These are phyloP conservation scores for Neolamprologus caudopunctatus DNA, from an alignment of 2,113 vertebrate genomes.

Conservation along the genomic window DNA sequence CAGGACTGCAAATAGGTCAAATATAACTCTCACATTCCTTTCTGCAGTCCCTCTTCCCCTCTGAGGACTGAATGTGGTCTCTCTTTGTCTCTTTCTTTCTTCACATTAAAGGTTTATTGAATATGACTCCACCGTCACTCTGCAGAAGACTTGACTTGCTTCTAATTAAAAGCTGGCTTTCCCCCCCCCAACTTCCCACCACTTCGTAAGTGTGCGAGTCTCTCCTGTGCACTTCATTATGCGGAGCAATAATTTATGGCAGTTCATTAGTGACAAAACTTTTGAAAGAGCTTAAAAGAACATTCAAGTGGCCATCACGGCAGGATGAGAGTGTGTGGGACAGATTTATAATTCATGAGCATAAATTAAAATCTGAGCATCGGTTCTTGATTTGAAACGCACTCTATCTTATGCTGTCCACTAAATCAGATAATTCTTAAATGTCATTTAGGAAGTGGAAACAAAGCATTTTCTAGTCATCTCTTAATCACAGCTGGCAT, in stretches of 20 bases:
- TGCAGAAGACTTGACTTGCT: neutral
- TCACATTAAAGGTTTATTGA: conserved; percentile 16
- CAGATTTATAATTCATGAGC: neutral
- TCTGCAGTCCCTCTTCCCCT: conserved; percentile 14
- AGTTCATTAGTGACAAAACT: neutral
- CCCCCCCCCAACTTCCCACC: neutral
- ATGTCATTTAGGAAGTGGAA: neutral
- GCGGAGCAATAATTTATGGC: neutral
- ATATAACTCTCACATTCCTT: conserved; percentile 63
- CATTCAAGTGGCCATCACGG: neutral
- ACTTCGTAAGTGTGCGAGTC: neutral
- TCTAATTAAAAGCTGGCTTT: neutral
- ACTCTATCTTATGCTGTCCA: neutral
- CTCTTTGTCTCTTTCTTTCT: neutral
- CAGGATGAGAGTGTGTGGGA: neutral
- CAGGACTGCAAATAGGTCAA: conserved; percentile 48
- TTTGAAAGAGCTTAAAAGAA: neutral
- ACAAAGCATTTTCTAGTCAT: neutral
- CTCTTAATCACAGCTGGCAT: neutral
- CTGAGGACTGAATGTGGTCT: conserved; percentile 20
- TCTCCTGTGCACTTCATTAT: neutral
- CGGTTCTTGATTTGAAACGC: neutral
- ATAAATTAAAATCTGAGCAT: neutral
- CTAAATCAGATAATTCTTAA: neutral
- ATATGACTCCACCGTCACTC: neutral